These are phyloP conservation scores for Cuniculus paca DNA, from an alignment of 2,797 vertebrate genomes.

Conservation along the genomic window DNA sequence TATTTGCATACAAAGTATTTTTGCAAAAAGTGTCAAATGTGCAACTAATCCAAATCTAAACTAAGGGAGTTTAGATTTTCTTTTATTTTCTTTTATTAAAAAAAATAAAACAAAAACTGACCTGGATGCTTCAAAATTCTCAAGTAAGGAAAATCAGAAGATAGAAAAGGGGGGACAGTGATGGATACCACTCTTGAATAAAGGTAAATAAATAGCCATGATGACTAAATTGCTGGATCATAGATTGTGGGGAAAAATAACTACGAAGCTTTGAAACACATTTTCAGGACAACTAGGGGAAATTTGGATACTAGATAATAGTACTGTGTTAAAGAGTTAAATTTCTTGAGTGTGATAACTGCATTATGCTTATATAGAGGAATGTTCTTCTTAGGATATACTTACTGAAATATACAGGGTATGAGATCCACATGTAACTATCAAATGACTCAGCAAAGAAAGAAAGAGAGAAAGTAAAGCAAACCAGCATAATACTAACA, in stretches of 20 bases:
- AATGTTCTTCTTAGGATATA: neutral
- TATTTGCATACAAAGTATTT: neutral
- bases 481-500: neutral
- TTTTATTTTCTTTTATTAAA: too few relatives aligned
- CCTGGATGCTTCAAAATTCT: neutral
- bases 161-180: neutral
- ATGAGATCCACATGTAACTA: neutral
- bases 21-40: neutral
- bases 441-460: neutral
- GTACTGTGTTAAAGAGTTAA: neutral
- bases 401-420: neutral
- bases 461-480: neutral
- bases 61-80: too few relatives aligned
- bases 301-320: neutral
- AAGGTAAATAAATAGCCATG: neutral
- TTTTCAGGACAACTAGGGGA: neutral
- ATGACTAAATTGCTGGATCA: neutral
- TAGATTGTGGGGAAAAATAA: neutral
- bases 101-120: neutral
- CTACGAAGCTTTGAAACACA: neutral
- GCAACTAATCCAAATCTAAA: neutral
- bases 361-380: neutral
- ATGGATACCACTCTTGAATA: neutral
- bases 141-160: neutral
- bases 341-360: neutral